Base-by-base conservation (phyloP, 2,797 vertebrate species). In the Myotis findleyi region DNA sequence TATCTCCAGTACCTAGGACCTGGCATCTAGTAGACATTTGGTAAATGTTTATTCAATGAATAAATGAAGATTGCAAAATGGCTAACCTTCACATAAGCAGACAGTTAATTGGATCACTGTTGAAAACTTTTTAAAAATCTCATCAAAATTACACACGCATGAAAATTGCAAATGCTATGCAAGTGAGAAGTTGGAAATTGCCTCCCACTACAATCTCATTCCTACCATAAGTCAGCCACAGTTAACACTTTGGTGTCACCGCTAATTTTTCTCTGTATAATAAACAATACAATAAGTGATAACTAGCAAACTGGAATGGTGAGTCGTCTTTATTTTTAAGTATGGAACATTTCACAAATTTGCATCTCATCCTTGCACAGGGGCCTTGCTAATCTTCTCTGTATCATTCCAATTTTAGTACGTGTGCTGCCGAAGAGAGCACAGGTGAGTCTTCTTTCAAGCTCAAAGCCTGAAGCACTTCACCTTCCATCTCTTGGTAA, bases 41-140 rank as follows among this genome's bases (percentile, higher is more conserved):
- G 72, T 53, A 77, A 79, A 90, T 59, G 30, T 75, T 71, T 80
- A 64, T 41, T 62, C 44, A 62, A 2, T 36, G 25, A 27, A 71
- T 79, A 27, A 81, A 85, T 64, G n/a, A 77, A 87, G 71, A 25
- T 75, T 68, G 17, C 36, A 84, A 84, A 93, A 84, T 49, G 17
- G 51, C 57, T 87, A 53, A 57, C 20, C 23, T 36, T 55, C 33
- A 59, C 18, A 62, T 36, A 91, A 71, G 12, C 12, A 87, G 51
- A 25, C 25, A 64, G 10, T 87, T 90, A 13, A 62, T 7, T 81
- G 33, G 18, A 41, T 89, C 55, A 87, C n/a, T 57, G 8, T 82
- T 76, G 23, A 66, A 94, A 89, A 49, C 8, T 36, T 71, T 71
- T 59, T 5, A 18, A 64, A 64, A 69, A 76, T 62, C 76, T 87